Evolutionary conservation across 92 coral and sea anemone species (phyloP).

Genomic region (Heliopora coerulea): DNA sequence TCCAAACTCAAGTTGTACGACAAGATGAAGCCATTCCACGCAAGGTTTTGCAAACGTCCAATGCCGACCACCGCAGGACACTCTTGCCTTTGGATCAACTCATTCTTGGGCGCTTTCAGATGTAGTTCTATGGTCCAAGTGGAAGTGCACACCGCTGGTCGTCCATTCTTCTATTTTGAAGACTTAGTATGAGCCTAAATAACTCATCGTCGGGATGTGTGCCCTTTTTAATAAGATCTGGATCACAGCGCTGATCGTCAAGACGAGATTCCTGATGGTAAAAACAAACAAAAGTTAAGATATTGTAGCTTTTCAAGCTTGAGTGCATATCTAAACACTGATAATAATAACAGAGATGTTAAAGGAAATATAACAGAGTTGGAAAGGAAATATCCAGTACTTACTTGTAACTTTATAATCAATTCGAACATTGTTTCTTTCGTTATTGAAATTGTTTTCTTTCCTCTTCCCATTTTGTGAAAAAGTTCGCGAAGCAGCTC

Average conservation of each 20-base stretch:
- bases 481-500: no score
- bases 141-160: constrained; percentile 90
- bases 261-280: constrained; percentile 46
- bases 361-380: no score
- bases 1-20: no score
- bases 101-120: no score
- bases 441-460: neutral
- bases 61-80: no score
- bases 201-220: constrained; percentile 94
- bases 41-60: no score
- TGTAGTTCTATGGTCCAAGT: neutral
- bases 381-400: no score
- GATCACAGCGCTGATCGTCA: constrained; percentile 92
- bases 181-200: constrained; percentile 83
- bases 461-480: constrained; percentile 7
- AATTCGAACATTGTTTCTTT: constrained; percentile 15
- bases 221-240: constrained; percentile 75
- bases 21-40: no score
- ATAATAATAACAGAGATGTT: no score
- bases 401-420: constrained; percentile 21
- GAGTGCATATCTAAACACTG: no score
- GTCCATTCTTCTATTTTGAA: constrained; percentile 92
- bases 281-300: neutral
- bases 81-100: no score
- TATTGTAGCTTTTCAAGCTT: no score